phyloP scores from a whole-genome alignment of 2,113 vertebrate genomes.

The Megatriorchis doriae region DNA sequence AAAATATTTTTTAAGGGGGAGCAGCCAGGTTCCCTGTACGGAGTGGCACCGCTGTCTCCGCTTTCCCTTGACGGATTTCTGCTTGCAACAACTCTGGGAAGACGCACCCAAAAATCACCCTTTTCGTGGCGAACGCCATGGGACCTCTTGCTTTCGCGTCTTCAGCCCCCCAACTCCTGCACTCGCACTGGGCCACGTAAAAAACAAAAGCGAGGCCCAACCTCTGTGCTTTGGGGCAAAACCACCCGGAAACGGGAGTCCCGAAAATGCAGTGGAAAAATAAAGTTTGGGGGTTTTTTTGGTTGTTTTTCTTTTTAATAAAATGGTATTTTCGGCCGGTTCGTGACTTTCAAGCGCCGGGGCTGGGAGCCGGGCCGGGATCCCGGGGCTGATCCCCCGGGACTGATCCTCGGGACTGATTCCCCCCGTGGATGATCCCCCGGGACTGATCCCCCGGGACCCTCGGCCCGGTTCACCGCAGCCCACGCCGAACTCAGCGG shows the following conservation, averaged over 20 bases:
- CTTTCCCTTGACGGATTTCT: background rate
- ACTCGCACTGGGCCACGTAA: accelerated
- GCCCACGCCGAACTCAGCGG: accelerated
- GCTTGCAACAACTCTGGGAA: background rate
- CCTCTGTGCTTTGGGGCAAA: background rate
- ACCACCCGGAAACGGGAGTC: background rate
- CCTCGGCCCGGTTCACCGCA: too few species aligned
- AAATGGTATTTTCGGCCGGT: accelerated
- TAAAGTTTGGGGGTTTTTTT: too few species aligned
- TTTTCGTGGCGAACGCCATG: accelerated
- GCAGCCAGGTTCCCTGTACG: background rate
- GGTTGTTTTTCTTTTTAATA: too few species aligned
- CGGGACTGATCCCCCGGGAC: too few species aligned
- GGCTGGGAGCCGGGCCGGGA: accelerated
- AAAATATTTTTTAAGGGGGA: background rate
- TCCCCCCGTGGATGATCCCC: too few species aligned
- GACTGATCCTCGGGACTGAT: too few species aligned
- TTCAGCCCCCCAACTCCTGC: too few species aligned
- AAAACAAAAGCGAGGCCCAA: background rate
- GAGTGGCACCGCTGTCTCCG: accelerated
- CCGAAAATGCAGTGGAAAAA: accelerated
- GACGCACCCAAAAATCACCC: background rate
- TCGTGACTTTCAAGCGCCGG: too few species aligned
- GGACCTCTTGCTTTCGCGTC: accelerated
- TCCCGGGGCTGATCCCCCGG: too few species aligned